phyloP scores from a whole-genome alignment of 2,888 invertebrate species.

The Anthoptus insignis region DNA sequence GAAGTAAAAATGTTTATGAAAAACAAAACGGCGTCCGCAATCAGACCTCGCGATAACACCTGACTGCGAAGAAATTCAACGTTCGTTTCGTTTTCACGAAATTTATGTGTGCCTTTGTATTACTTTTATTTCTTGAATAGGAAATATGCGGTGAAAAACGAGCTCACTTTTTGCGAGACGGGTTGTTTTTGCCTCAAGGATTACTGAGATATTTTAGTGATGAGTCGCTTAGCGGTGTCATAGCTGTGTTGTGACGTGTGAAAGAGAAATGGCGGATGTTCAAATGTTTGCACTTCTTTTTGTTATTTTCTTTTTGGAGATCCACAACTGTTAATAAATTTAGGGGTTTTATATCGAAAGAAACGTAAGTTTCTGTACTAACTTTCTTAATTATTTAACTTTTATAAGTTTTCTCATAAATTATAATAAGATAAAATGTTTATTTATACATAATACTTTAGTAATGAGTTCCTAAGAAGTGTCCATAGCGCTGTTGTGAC shows the following conservation, averaged over 20 bases:
- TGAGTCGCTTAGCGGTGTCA: slow-evolving; percentile 16
- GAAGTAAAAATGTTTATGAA: slow-evolving; percentile 15
- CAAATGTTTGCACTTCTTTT: neutral
- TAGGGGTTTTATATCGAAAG: too few species aligned
- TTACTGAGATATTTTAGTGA: slow-evolving; percentile 21
- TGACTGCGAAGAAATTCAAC: slow-evolving; percentile 45
- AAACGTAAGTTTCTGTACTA: too few species aligned
- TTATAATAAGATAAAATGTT: too few species aligned
- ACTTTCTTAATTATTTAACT: too few species aligned
- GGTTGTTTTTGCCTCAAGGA: slow-evolving; percentile 25
- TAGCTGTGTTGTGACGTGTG: slow-evolving; percentile 7
- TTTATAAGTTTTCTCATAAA: too few species aligned
- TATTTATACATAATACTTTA: too few species aligned
- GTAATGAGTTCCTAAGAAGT: too few species aligned
- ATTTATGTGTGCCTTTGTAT: slow-evolving; percentile 51
- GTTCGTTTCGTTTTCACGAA: slow-evolving; percentile 44
- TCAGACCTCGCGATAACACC: slow-evolving; percentile 19
- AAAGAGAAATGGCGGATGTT: neutral
- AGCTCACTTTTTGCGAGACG: slow-evolving; percentile 19
- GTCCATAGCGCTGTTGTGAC: too few species aligned
- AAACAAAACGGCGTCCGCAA: slow-evolving; percentile 17
- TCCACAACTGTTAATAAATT: too few species aligned
- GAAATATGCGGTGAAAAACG: slow-evolving; percentile 26
- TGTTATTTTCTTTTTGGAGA: neutral
- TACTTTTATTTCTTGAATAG: slow-evolving; percentile 48